Percentiles rank a stretch among this genome's conserved stretches.
phyloP scores from a whole-genome alignment of 2,113 vertebrate species.

The Struthio camelus region DNA sequence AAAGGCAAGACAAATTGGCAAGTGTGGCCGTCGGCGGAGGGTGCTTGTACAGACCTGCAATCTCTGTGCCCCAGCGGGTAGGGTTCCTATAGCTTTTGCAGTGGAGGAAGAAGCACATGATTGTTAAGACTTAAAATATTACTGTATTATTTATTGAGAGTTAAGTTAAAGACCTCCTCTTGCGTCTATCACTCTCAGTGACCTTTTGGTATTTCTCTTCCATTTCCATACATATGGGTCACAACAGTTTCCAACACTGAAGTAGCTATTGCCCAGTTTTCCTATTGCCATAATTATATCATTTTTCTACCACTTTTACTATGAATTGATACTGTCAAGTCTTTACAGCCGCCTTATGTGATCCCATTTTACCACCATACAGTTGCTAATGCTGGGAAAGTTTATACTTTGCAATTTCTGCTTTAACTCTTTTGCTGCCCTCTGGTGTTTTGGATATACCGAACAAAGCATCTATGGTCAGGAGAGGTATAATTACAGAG shows the following conservation, averaged over 20 bases:
- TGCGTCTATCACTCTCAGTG: background rate
- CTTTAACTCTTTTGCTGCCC: constrained; percentile 54
- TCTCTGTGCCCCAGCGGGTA: background rate
- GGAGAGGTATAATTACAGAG: background rate
- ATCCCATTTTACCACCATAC: background rate
- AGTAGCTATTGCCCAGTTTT: background rate
- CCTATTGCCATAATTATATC: background rate
- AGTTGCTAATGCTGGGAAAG: background rate
- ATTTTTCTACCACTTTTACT: constrained; percentile 2
- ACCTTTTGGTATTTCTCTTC: background rate
- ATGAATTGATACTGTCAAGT: background rate
- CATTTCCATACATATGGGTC: background rate
- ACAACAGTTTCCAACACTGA: background rate
- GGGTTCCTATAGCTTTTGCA: background rate
- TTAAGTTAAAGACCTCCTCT: background rate
- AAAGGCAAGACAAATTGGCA: background rate
- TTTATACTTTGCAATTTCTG: background rate
- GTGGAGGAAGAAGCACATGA: background rate
- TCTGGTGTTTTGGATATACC: constrained; percentile 46
- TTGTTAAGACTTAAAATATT: background rate
- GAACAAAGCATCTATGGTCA: background rate
- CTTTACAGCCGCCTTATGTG: background rate
- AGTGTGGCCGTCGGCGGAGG: background rate
- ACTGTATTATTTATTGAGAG: background rate
- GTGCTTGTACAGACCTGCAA: background rate